Conservation (phyloP, 2,888 invertebrate genomes). For the Empis stercorea region DNA sequence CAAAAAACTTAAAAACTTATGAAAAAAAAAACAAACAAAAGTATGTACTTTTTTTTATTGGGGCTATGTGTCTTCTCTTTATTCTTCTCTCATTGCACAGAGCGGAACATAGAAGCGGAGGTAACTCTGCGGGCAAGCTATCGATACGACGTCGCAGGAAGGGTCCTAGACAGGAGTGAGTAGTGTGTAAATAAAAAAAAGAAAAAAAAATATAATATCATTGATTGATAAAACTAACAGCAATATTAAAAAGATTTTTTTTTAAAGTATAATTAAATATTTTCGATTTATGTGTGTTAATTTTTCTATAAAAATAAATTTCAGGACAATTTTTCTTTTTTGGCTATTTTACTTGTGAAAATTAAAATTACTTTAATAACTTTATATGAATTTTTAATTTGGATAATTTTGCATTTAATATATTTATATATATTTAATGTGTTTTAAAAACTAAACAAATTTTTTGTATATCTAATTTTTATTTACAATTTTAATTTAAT, state of each 20-base stretch:
- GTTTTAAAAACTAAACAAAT: too few species aligned
- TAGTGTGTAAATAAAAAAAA: conserved; percentile 9
- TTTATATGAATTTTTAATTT: too few species aligned
- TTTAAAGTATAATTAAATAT: background rate
- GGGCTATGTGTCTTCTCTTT: conserved; percentile 1
- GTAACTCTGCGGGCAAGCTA: conserved; percentile 16
- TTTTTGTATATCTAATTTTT: too few species aligned
- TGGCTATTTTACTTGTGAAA: too few species aligned
- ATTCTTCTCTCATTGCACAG: conserved; percentile 6
- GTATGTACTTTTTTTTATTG: background rate
- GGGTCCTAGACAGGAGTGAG: conserved; percentile 19
- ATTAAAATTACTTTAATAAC: too few species aligned
- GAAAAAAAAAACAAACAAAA: too few species aligned
- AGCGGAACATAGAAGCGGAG: conserved; percentile 17
- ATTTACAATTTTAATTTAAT: too few species aligned
- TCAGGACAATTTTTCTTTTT: background rate
- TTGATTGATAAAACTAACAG: background rate
- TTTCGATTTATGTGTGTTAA: background rate
- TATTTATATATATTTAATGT: too few species aligned
- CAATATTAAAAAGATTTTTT: background rate
- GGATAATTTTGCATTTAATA: too few species aligned
- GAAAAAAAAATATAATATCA: conserved; percentile 1
- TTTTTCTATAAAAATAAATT: conserved; percentile 3
- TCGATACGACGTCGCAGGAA: conserved; percentile 19
- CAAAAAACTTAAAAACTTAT: too few species aligned